Base-by-base conservation (phyloP, 2,797 vertebrate genomes). In the Lutjanus campechanus region DNA sequence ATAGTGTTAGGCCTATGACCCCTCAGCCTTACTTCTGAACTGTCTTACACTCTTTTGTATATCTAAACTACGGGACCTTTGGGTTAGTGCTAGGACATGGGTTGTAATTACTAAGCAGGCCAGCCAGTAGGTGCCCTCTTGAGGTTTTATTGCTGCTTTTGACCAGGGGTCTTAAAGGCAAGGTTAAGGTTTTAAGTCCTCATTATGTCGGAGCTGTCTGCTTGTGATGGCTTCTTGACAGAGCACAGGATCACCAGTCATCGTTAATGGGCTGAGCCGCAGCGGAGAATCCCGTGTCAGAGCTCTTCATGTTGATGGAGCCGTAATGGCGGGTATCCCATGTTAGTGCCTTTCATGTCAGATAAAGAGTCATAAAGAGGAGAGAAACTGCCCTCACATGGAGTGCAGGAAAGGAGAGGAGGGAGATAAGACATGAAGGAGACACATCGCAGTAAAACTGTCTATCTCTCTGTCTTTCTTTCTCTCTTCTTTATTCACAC, bases 291-390 rank as follows among this genome's bases (percentile, higher is more conserved):
- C 88, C 86, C 62, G 54, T 94, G 94, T 95, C 95, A 92, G 89
- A 83, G 90, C 90, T 92, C 93, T 93, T 96, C 90, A 95, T 93
- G 94, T 94, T 94, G 93, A 95, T 94, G 94, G 94, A 96, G 93
- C 93, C 90, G 84, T 95, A 95, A 96, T 96, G 94, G 94, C 91
- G 93, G 89, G 89, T 91, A 91, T 95, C 92, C 92, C 87, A 77
- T 95, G 94, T 94, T 93, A 91, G 90, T 88, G 92, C 92, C 95
- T 96, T 96, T 95, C 94, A 95, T 95, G 94, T 95, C 89, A 94
- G 94, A 95, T 95, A 94, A 95, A 93, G 94, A 94, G 94, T 89
- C 92, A 94, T 95, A 95, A 95, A 95, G 93, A 92, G 93, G 90
- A 92, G 90, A 91, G 92, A 92, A 90, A 83, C 92, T 90, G 91